Conservation (phyloP, 2,888 invertebrate species). For the Aporophyla lueneburgensis region DNA sequence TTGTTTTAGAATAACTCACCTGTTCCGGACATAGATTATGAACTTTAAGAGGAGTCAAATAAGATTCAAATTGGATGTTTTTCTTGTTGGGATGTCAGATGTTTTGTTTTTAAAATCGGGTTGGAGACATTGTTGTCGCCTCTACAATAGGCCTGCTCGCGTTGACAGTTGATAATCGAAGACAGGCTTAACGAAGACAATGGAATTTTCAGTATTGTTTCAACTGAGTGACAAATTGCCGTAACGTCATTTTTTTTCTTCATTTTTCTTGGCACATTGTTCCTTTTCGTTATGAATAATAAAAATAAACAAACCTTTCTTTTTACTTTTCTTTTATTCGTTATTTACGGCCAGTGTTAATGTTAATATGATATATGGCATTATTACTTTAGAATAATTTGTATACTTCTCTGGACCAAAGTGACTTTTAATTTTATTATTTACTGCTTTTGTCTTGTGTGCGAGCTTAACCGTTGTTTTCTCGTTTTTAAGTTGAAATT, state of each 20-base stretch:
- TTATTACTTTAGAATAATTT: slow-evolving; percentile 82
- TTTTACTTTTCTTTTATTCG: slow-evolving; percentile 71
- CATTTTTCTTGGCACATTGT: slow-evolving; percentile 79
- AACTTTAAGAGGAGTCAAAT: slow-evolving; percentile 46
- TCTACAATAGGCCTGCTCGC: slow-evolving; percentile 83
- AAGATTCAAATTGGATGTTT: slow-evolving; percentile 67
- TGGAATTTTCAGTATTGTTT: slow-evolving; percentile 79
- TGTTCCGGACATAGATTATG: slow-evolving; percentile 33
- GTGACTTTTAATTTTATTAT: slow-evolving; percentile 82
- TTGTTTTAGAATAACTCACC: slow-evolving; percentile 73
- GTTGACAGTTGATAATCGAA: slow-evolving; percentile 86
- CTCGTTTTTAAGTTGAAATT: slow-evolving; percentile 70
- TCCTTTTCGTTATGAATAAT: slow-evolving; percentile 68
- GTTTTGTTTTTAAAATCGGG: slow-evolving; percentile 60
- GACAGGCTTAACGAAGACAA: slow-evolving; percentile 78
- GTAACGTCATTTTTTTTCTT: slow-evolving; percentile 69
- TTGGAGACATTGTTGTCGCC: slow-evolving; percentile 79
- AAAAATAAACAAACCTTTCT: slow-evolving; percentile 69
- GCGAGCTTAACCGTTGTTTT: slow-evolving; percentile 66
- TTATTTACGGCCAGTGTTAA: slow-evolving; percentile 79
- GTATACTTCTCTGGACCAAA: slow-evolving; percentile 77
- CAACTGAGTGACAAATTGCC: slow-evolving; percentile 86
- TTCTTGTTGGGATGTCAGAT: slow-evolving; percentile 40
- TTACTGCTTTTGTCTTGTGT: slow-evolving; percentile 83
- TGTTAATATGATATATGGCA: slow-evolving; percentile 81